phyloP scores from a whole-genome alignment of 2,888 invertebrate species.

The Tetragonula carbonaria region DNA sequence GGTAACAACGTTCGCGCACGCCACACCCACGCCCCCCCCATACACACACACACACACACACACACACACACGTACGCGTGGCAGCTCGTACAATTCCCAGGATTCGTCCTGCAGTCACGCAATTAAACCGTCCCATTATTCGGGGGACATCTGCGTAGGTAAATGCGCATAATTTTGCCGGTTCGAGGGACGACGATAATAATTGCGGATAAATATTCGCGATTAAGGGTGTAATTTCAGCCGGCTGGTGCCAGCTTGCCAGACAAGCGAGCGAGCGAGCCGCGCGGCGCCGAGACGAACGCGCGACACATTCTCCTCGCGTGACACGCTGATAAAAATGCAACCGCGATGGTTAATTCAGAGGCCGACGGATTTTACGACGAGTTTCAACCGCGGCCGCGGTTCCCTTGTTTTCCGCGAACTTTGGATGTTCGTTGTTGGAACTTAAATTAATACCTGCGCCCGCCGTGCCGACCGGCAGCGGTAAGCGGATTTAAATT shows the following conservation, averaged over 20 bases:
- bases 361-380: not conserved
- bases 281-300: not conserved
- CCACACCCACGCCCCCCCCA: not conserved
- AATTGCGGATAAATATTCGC: constrained; percentile 54
- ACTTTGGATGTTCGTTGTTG: constrained; percentile 6
- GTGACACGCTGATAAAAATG: not conserved
- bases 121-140: constrained; percentile 66
- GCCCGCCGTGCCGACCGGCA: not conserved
- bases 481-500: constrained; percentile 23
- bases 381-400: constrained; percentile 5
- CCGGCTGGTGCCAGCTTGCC: no score
- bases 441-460: constrained; percentile 29
- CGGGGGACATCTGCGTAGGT: constrained; percentile 47
- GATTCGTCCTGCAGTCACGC: constrained; percentile 69
- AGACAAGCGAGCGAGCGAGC: not conserved
- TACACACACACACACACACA: not conserved
- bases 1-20: not conserved
- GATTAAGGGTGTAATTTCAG: constrained; percentile 48
- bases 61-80: not conserved
- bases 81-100: constrained; percentile 65
- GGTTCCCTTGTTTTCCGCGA: not conserved
- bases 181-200: constrained; percentile 49
- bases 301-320: constrained; percentile 4
- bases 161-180: constrained; percentile 53
- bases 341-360: not conserved